Base-by-base conservation (phyloP, 2,888 invertebrate species). In the Agonopterix arenella region DNA sequence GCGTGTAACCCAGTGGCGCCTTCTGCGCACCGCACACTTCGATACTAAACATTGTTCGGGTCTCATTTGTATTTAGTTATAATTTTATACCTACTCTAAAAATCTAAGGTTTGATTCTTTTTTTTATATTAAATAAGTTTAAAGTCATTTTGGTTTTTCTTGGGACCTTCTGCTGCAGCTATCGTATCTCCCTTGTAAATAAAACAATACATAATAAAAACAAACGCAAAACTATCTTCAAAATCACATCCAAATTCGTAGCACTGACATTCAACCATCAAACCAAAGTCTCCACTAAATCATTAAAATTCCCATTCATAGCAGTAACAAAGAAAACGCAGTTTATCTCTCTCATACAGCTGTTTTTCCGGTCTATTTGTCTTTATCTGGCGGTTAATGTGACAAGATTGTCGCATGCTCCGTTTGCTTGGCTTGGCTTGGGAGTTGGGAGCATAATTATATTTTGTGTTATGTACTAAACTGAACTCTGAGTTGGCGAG, bases 331-430 rank as follows among this genome's bases (percentile, higher is more conserved):
- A 77, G 78, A 76, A 73, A 78, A 74, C 61, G 60, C 68, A 73
- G 72, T 80, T 79, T 79, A 78, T 85, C 85, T 71, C 82, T 66
- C 73, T 86, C 83, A 64, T 68, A 69, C 81, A 70, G 70, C 72
- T 68, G 80, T 82, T 84, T 85, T 85, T 84, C 84, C 81, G 81
- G 77, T 84, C 82, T 85, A 85, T 86, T 85, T 85, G 84, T 86
- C 85, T 82, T 79, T 84, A 79, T 86, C 84, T 83, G 74, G 71
- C 80, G 72, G 66, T 68, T 84, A 85, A 85, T 84, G 84, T 84
- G 86, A 84, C 84, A 80, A 74, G 73, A 82, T 80, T 74, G 77
- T 77, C 76, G 79, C 77, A 84, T 76, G 84, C 79, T 79, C 84
- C 75, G 85, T 84, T 88, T 80, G 70, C 72, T 73, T 77, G 78